phyloP scores from a whole-genome alignment of 2,888 invertebrate genomes.

The Parnassius orleans region DNA sequence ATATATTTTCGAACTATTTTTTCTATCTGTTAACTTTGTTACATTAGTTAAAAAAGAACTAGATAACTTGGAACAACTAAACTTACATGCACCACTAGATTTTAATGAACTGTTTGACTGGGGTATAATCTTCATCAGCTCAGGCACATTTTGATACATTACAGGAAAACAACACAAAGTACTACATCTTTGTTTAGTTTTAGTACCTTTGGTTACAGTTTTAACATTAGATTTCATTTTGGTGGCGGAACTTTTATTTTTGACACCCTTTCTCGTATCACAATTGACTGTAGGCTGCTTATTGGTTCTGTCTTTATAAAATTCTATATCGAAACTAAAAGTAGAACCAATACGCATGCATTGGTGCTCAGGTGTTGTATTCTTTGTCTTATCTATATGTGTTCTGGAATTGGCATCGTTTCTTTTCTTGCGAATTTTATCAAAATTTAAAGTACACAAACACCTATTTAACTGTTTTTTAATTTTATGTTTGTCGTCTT shows the following conservation, averaged over 20 bases:
- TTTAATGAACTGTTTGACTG: constrained; percentile 2
- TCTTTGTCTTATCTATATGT: neutral
- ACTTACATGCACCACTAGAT: neutral
- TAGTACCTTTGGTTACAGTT: constrained; percentile 11
- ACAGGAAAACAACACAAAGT: constrained; percentile 19
- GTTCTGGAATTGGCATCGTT: neutral
- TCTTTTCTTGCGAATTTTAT: constrained; percentile 7
- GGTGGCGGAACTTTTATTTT: constrained; percentile 11
- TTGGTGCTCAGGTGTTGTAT: constrained; percentile 23
- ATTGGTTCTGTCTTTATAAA: constrained; percentile 31
- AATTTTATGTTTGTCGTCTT: neutral
- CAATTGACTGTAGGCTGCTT: constrained; percentile 7
- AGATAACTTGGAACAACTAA: too few species aligned
- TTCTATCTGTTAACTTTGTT: neutral
- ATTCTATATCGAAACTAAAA: constrained; percentile 36
- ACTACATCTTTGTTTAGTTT: constrained; percentile 17
- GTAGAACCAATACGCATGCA: constrained; percentile 34
- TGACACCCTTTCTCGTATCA: constrained; percentile 5
- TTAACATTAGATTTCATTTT: constrained; percentile 5
- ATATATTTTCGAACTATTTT: constrained; percentile 9
- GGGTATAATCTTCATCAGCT: neutral
- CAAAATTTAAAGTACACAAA: neutral
- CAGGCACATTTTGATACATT: constrained; percentile 12
- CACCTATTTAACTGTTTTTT: neutral
- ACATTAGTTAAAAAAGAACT: neutral